Base-by-base conservation (phyloP, 2,113 vertebrate species). In the Gadus chalcogrammus region DNA sequence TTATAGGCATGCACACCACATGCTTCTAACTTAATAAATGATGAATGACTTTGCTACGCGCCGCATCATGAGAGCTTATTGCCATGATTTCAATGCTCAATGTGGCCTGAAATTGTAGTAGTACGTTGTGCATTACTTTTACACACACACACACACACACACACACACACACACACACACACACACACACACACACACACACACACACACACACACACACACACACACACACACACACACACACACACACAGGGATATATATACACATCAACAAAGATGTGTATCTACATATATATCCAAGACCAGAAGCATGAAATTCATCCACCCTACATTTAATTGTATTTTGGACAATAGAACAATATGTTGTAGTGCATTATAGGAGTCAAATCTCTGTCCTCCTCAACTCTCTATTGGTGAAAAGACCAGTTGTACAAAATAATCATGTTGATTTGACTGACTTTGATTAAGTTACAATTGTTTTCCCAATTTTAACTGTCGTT, bases 401-500 rank as follows among this genome's bases (percentile, higher is more conserved):
- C 62, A 20, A 27, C 20, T 9, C 42, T 9, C 42, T 48, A 9
- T 9, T 12, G 42, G 7, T 48, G 42, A 48, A 48, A 48, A 12
- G 42, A 48, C 12, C 2, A 48, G 42, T 48, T 13, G 9, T 9
- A 48, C 42, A 48, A 9, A 48, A 48, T 48, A 9, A 48, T 11
- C 42, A 48, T 48, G 12, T 48, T 48, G 42, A 66, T 71, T 81
- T 75, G 70, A 74, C 80, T 76, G 78, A 81, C 42, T 48, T 48
- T 48, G 87, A 84, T 84, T 77, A 84, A 84, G 70, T 77, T 81
- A 81, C 72, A 79, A 73, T 48, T 48, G 42, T 68, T 72, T 80
- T 86, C 77, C 79, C 75, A 17, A 62, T 71, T 75, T 79, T 60
- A 79, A 70, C 64, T 84, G 86, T 80, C 71, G 79, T 64, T 60